These are phyloP conservation scores for Cataglyphis hispanica DNA, from an alignment of 1,140 invertebrate genomes.

Conservation along the genomic window DNA sequence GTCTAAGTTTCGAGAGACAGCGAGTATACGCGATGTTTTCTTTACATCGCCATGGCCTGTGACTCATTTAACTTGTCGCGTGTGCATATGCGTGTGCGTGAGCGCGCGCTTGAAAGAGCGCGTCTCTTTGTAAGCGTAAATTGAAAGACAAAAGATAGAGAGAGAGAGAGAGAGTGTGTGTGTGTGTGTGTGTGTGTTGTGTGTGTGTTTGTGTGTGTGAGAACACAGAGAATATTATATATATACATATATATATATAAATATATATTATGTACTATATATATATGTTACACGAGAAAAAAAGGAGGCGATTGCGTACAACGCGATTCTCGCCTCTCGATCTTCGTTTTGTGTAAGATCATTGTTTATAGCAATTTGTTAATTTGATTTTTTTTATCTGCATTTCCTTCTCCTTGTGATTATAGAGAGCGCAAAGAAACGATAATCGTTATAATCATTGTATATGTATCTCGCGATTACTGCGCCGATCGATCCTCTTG, in stretches of 20 bases:
- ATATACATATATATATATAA: slow-evolving; percentile 37
- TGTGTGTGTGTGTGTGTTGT: too few species aligned
- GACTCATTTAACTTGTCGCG: slow-evolving; percentile 12
- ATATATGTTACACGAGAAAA: slow-evolving; percentile 33
- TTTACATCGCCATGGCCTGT: slow-evolving; percentile 36
- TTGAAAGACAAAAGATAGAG: background rate
- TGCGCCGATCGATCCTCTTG: background rate
- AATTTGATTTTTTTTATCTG: slow-evolving; percentile 18
- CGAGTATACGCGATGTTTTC: slow-evolving; percentile 4
- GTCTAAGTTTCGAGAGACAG: slow-evolving; percentile 13
- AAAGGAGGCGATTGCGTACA: slow-evolving; percentile 42
- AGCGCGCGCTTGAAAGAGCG: slow-evolving; percentile 27
- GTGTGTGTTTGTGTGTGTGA: too few species aligned
- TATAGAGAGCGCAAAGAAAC: slow-evolving; percentile 15
- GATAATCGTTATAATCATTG: background rate
- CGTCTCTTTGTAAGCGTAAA: background rate
- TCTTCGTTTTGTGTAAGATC: slow-evolving; percentile 37
- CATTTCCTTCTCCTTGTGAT: background rate
- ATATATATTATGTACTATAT: slow-evolving; percentile 57
- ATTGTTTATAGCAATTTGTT: slow-evolving; percentile 54
- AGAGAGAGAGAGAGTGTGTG: too few species aligned
- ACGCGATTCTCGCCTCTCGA: slow-evolving; percentile 43
- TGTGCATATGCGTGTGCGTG: slow-evolving; percentile 39
- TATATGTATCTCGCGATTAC: background rate
- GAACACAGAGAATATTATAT: slow-evolving; percentile 53